These are phyloP conservation scores for Aproaerema taeniolella DNA, from an alignment of 2,888 invertebrate species.

Conservation along the genomic window DNA sequence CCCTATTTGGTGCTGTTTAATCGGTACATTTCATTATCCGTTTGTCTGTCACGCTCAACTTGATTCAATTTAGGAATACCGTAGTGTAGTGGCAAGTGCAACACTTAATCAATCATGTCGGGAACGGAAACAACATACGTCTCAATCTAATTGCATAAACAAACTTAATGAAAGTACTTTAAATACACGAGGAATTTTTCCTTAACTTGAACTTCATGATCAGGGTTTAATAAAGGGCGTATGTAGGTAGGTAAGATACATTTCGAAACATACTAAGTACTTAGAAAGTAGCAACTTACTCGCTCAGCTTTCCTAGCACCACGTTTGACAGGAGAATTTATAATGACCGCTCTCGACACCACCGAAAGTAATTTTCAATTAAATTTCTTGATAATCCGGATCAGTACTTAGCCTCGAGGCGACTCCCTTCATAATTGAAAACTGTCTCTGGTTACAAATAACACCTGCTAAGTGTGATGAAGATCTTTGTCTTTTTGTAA, in stretches of 20 bases:
- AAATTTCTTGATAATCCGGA: conserved; percentile 70
- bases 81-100: too few relatives aligned
- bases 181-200: too few relatives aligned
- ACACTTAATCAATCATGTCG: too few relatives aligned
- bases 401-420: conserved; percentile 53
- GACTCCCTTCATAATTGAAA: conserved; percentile 60
- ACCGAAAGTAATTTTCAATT: conserved; percentile 71
- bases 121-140: too few relatives aligned
- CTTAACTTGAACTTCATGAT: too few relatives aligned
- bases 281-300: too few relatives aligned
- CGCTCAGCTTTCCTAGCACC: conserved; percentile 43
- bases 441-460: conserved; percentile 53
- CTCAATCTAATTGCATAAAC: too few relatives aligned
- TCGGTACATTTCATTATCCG: conserved; percentile 41
- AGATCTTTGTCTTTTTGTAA: neutral
- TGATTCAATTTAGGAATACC: too few relatives aligned
- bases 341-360: conserved; percentile 51
- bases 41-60: conserved; percentile 27
- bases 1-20: conserved; percentile 50
- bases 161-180: too few relatives aligned
- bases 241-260: too few relatives aligned
- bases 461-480: conserved; percentile 40
- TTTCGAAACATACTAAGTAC: too few relatives aligned
- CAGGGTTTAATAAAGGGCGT: too few relatives aligned
- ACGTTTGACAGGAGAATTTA: conserved; percentile 57